Percentiles rank a stretch among this genome's conserved stretches.
phyloP scores from a whole-genome alignment of 2,888 invertebrate species.

The Bembecia ichneumoniformis region DNA sequence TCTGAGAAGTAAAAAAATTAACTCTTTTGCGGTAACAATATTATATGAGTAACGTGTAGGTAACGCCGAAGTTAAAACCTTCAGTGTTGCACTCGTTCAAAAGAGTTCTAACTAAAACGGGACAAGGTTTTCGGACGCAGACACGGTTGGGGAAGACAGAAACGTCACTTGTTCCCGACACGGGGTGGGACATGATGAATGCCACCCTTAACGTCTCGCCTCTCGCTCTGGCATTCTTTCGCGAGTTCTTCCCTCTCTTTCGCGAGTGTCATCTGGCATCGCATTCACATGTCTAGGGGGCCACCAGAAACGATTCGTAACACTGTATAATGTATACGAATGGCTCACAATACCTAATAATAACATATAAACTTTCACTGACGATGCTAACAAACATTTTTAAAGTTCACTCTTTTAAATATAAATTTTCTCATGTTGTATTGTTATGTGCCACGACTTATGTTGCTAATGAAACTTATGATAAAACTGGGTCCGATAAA shows the following conservation, averaged over 20 bases:
- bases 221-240: conserved; percentile 33
- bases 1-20: conserved; percentile 55
- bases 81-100: background rate
- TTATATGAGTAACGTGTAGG: conserved; percentile 30
- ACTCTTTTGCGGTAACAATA: conserved; percentile 33
- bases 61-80: background rate
- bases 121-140: conserved; percentile 33
- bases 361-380: conserved; percentile 12
- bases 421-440: no score
- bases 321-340: conserved; percentile 63
- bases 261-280: conserved; percentile 54
- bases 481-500: no score
- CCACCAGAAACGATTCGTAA: conserved; percentile 64
- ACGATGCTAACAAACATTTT: no score
- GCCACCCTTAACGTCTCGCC: conserved; percentile 46
- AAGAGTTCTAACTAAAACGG: background rate
- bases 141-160: conserved; percentile 55
- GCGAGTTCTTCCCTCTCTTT: conserved; percentile 26
- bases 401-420: no score
- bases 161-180: conserved; percentile 60
- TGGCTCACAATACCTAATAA: conserved; percentile 51
- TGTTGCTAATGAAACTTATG: no score
- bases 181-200: conserved; percentile 61
- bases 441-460: no score
- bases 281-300: conserved; percentile 54